These are phyloP conservation scores for Acipenser oxyrinchus DNA, from an alignment of 2,797 vertebrate genomes.

Conservation along the genomic window DNA sequence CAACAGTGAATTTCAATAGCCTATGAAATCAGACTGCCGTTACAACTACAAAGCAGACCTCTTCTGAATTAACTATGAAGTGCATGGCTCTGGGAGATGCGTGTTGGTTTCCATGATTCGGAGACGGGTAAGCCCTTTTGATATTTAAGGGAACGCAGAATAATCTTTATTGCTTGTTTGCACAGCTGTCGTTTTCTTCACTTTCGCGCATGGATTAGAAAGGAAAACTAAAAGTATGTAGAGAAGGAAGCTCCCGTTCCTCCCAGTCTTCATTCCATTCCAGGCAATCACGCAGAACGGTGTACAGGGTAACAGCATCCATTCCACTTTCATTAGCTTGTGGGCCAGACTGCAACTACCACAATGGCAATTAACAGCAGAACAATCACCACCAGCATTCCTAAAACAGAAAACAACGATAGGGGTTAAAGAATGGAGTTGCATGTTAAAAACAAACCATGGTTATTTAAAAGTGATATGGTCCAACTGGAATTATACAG, in stretches of 20 bases:
- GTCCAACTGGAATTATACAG: conserved; percentile 28
- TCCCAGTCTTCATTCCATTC: not conserved
- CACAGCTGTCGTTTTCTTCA: conserved; percentile 19
- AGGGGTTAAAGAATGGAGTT: conserved; percentile 7
- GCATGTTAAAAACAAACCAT: conserved; percentile 37
- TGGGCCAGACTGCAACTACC: conserved; percentile 78
- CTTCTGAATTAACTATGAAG: too few species aligned
- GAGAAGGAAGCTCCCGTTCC: not conserved
- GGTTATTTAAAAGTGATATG: conserved; percentile 47
- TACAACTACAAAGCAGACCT: too few species aligned
- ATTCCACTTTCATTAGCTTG: conserved; percentile 32
- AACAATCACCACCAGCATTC: conserved; percentile 89
- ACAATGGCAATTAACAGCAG: conserved; percentile 86
- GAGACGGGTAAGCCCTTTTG: not conserved
- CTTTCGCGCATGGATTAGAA: conserved; percentile 16
- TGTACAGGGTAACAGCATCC: conserved; percentile 21
- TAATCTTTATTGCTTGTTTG: not conserved
- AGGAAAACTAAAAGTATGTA: conserved; percentile 3
- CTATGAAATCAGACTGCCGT: too few species aligned
- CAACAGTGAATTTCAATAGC: too few species aligned
- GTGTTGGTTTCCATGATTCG: not conserved
- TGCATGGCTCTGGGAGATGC: too few species aligned
- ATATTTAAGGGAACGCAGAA: too few species aligned
- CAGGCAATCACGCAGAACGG: conserved; percentile 29
- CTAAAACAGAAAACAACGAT: conserved; percentile 45